Evolutionary conservation across 2,797 vertebrate species (phyloP).

Genomic region (Gymnothorax reevesii): DNA sequence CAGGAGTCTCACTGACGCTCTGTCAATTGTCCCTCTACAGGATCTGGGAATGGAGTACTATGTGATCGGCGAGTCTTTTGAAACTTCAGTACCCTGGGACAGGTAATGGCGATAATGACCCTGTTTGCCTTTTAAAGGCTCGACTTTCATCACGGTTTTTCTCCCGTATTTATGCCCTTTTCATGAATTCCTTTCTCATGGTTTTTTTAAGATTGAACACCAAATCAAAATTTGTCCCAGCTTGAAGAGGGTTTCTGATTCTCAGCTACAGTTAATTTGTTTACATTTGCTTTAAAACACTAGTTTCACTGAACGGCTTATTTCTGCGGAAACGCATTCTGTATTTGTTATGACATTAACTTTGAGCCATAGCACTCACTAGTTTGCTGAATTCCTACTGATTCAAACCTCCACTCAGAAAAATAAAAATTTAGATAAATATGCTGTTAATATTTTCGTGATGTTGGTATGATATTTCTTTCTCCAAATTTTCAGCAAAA

Average conservation of each 20-base stretch:
- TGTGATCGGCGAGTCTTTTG: conserved; percentile 95
- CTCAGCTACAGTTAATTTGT: neutral
- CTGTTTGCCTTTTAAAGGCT: neutral
- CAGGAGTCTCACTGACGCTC: neutral
- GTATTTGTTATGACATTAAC: no score
- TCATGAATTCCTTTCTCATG: neutral
- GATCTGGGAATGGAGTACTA: conserved; percentile 96
- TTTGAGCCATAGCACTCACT: no score
- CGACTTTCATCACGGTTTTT: neutral
- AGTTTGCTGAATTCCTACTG: no score
- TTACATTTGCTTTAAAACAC: neutral
- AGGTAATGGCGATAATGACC: conserved; percentile 75
- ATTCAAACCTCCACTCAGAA: no score
- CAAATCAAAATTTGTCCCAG: no score
- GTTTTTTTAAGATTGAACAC: neutral
- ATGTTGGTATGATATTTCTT: no score
- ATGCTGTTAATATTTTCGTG: no score
- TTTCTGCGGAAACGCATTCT: no score
- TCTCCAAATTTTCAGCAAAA: no score
- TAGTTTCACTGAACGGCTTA: no score
- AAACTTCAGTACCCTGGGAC: conserved; percentile 99
- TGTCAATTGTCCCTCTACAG: conserved; percentile 64
- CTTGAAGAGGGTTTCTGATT: no score
- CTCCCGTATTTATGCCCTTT: neutral
- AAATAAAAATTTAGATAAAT: no score